These are phyloP conservation scores for Bathynomus jamesi DNA, from an alignment of 1,140 invertebrate genomes.

Conservation along the genomic window DNA sequence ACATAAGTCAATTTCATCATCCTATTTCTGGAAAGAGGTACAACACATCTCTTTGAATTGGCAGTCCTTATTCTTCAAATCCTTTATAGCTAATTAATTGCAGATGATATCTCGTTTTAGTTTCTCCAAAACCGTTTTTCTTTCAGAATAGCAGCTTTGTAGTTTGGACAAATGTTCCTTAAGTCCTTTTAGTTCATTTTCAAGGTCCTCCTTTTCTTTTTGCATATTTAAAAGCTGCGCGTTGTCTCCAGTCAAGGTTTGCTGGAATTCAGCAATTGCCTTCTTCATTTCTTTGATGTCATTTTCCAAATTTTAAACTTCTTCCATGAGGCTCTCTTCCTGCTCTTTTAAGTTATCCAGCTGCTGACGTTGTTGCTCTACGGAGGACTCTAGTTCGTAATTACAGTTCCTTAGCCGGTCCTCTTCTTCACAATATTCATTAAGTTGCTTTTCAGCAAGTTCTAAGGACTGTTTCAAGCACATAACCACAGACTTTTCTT, in stretches of 20 bases:
- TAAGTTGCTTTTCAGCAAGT: background rate
- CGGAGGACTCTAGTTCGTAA: background rate
- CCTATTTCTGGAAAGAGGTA: background rate
- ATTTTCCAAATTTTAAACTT: background rate
- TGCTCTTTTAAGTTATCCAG: background rate
- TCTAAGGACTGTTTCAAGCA: background rate
- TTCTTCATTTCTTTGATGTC: background rate
- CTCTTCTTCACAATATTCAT: background rate
- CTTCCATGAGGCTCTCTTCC: background rate
- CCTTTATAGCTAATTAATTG: background rate
- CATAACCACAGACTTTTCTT: background rate
- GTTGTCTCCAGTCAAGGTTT: background rate
- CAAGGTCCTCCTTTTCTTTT: background rate
- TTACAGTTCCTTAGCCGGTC: background rate
- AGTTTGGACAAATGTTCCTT: background rate
- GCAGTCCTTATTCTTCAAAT: background rate
- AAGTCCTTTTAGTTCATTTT: background rate
- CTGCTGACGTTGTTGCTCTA: background rate
- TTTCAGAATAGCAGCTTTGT: background rate
- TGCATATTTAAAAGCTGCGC: background rate
- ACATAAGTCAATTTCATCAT: background rate
- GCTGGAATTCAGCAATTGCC: background rate
- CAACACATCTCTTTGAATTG: background rate
- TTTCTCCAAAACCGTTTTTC: background rate
- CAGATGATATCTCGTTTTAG: background rate